A percentile compares a stretch with the other conserved stretches of the same genome.
Conservation (phyloP, 2,113 vertebrate species). For the Cervus canadensis region DNA sequence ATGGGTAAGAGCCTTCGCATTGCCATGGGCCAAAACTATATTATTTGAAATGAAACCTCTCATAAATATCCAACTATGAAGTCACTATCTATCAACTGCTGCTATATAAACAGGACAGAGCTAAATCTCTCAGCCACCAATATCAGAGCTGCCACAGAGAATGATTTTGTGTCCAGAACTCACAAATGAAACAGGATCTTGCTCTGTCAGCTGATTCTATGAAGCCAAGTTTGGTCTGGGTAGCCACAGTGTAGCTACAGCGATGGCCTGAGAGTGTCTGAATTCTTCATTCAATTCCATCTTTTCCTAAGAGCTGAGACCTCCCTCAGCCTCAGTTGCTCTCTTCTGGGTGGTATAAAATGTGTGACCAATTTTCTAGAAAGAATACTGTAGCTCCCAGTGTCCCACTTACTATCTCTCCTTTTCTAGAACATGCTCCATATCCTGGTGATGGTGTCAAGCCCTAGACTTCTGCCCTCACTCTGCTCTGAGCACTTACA, state of each 20-base stretch:
- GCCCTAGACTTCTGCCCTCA: background rate
- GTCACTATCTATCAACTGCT: constrained; percentile 80
- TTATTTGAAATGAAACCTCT: constrained; percentile 85
- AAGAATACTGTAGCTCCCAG: background rate
- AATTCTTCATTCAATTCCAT: background rate
- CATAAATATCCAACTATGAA: constrained; percentile 83
- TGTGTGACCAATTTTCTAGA: background rate
- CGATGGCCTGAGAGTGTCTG: background rate
- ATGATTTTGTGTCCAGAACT: constrained; percentile 53
- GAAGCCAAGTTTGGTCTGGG: constrained; percentile 6
- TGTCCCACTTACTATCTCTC: background rate
- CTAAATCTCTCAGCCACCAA: constrained; percentile 70
- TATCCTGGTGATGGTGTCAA: background rate
- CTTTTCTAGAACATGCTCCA: background rate
- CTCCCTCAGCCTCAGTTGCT: background rate
- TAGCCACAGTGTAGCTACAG: background rate
- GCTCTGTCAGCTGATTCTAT: constrained; percentile 38
- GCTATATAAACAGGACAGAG: constrained; percentile 79
- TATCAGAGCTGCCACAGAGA: constrained; percentile 68
- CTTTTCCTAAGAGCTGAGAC: background rate
- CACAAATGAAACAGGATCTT: constrained; percentile 53
- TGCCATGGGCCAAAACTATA: constrained; percentile 77
- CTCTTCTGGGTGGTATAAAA: background rate
- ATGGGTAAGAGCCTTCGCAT: constrained; percentile 73
- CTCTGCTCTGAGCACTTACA: background rate